Conservation (phyloP, 2,797 vertebrate genomes). For the Coccyzus lansbergi region DNA sequence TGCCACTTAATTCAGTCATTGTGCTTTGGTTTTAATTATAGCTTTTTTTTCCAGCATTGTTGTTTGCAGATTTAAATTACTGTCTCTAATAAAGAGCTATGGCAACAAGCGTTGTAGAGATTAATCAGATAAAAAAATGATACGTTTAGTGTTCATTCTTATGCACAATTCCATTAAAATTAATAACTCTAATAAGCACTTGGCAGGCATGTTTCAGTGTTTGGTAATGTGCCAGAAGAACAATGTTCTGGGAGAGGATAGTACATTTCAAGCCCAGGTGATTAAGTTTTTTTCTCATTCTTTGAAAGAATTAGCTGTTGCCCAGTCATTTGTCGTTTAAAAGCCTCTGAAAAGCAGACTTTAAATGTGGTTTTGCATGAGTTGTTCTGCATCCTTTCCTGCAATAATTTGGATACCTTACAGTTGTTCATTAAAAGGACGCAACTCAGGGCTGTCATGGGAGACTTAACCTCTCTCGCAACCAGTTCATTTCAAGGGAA, state of each 20-base stretch:
- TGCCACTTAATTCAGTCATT: background rate
- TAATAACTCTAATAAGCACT: constrained; percentile 9
- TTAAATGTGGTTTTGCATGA: background rate
- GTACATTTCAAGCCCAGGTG: background rate
- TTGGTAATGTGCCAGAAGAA: background rate
- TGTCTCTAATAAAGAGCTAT: background rate
- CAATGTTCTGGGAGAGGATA: background rate
- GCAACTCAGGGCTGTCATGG: background rate
- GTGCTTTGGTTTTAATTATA: background rate
- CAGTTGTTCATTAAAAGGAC: background rate
- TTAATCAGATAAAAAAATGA: constrained; percentile 26
- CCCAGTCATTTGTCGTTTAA: background rate
- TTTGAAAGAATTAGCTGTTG: background rate
- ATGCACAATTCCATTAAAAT: constrained; percentile 7
- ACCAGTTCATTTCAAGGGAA: background rate
- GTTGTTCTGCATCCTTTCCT: background rate
- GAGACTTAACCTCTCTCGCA: background rate
- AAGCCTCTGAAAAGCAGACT: background rate
- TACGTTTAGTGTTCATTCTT: constrained; percentile 1
- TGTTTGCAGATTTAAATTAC: background rate
- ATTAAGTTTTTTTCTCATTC: background rate
- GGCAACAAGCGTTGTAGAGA: background rate
- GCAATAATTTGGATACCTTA: background rate
- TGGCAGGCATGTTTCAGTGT: background rate
- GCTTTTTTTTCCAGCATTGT: background rate